phyloP scores from a whole-genome alignment of 1,140 invertebrate genomes.

The Calosoma granatense region DNA sequence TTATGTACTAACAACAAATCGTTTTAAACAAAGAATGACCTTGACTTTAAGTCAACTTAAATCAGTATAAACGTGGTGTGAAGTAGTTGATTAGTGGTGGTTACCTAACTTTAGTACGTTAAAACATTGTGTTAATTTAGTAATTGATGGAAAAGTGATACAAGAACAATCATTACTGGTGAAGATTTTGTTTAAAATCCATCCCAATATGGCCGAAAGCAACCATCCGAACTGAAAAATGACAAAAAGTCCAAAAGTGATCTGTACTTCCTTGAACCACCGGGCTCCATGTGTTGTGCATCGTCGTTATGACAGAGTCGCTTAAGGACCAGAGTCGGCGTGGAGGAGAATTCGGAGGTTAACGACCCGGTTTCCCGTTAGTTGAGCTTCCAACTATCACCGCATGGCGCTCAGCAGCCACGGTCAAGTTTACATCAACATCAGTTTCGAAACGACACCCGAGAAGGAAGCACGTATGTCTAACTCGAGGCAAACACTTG shows the following conservation, averaged over 20 bases:
- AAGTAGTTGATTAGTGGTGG: too few species aligned
- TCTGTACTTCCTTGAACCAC: constrained; percentile 13
- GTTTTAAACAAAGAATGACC: too few species aligned
- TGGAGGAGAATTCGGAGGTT: constrained; percentile 30
- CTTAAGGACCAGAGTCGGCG: neutral
- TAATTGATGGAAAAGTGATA: too few species aligned
- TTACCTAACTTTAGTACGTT: too few species aligned
- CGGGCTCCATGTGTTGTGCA: constrained; percentile 2
- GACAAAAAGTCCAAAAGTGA: neutral
- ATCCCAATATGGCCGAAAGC: neutral
- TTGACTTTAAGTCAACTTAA: too few species aligned
- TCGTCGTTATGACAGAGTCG: constrained; percentile 8
- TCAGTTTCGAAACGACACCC: constrained; percentile 30
- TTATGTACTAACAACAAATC: too few species aligned
- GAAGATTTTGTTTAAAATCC: too few species aligned
- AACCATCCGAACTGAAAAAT: constrained; percentile 3
- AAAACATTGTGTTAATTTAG: too few species aligned
- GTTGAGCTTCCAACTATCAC: constrained; percentile 27
- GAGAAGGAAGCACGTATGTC: constrained; percentile 20
- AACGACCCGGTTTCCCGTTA: constrained; percentile 32
- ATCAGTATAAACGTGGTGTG: too few species aligned
- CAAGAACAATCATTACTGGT: too few species aligned
- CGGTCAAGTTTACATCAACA: constrained; percentile 34
- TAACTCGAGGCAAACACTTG: constrained; percentile 14
- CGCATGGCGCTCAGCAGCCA: constrained; percentile 29